A percentile compares a stretch with the other conserved stretches of the same genome.
phyloP scores from a whole-genome alignment of 2,797 vertebrate species.

The Manis crassicaudata region DNA sequence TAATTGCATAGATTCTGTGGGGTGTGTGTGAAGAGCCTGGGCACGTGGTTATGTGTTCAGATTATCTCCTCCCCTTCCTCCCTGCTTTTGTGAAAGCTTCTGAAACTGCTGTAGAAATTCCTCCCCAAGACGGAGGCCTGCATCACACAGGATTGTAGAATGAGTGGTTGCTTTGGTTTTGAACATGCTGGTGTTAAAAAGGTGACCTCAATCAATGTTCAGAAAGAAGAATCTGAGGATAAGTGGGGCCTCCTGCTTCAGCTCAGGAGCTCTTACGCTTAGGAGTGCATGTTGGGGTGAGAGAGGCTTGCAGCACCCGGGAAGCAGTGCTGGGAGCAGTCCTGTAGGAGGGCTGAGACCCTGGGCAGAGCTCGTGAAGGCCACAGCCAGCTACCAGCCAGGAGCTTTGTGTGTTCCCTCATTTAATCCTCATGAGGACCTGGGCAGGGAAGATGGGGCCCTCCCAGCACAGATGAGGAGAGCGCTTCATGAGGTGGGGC shows the following conservation, averaged over 20 bases:
- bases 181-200: no score
- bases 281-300: not conserved
- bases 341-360: no score
- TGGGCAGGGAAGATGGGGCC: no score
- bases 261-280: no score
- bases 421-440: accelerated
- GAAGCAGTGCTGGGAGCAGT: not conserved
- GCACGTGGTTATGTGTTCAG: not conserved
- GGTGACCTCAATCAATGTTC: no score
- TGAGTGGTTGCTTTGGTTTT: constrained; percentile 16
- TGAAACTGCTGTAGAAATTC: not conserved
- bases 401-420: accelerated
- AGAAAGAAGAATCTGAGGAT: not conserved
- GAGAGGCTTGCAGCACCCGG: not conserved
- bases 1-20: not conserved
- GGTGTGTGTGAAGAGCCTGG: no score
- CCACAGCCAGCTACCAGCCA: no score
- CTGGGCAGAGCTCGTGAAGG: no score
- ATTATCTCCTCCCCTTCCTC: no score
- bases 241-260: not conserved
- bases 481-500: accelerated
- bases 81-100: not conserved
- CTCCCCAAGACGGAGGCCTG: not conserved
- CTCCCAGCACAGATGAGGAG: no score
- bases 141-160: not conserved